These are phyloP conservation scores for Macropus fuliginosus DNA, from an alignment of 2,797 vertebrate species.

Conservation along the genomic window DNA sequence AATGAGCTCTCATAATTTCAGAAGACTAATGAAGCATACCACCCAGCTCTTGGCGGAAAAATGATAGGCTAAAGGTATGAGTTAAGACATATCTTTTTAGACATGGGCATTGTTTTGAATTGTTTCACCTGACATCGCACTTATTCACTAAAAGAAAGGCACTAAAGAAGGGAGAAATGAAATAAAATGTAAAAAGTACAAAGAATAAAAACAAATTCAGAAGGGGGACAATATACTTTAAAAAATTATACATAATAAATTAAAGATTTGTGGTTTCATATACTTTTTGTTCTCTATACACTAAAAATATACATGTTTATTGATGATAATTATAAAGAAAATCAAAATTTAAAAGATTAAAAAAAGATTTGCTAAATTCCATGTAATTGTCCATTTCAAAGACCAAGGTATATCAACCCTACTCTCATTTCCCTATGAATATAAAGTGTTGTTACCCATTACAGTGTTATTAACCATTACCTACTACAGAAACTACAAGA, in stretches of 20 bases:
- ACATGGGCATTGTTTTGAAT: not conserved
- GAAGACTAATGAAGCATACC: not conserved
- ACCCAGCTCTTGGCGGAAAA: not conserved
- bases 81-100: not conserved
- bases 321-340: not conserved
- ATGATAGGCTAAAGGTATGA: not conserved
- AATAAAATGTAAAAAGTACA: not conserved
- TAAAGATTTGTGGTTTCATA: not conserved
- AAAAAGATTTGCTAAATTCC: not conserved
- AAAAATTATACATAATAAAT: not conserved
- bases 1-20: not conserved
- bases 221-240: conserved; percentile 7
- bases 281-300: not conserved
- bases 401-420: not conserved
- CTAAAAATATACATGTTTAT: not conserved
- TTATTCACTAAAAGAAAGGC: not conserved
- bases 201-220: not conserved
- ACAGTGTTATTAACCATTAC: not conserved
- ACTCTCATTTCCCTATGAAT: not conserved
- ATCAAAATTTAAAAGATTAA: not conserved
- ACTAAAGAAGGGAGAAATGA: not conserved
- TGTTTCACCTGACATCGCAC: not conserved
- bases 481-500: not conserved
- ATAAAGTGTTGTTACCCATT: not conserved
- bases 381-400: not conserved